Base-by-base conservation (phyloP, 2,888 invertebrate species). In the Andrena haemorrhoa region DNA sequence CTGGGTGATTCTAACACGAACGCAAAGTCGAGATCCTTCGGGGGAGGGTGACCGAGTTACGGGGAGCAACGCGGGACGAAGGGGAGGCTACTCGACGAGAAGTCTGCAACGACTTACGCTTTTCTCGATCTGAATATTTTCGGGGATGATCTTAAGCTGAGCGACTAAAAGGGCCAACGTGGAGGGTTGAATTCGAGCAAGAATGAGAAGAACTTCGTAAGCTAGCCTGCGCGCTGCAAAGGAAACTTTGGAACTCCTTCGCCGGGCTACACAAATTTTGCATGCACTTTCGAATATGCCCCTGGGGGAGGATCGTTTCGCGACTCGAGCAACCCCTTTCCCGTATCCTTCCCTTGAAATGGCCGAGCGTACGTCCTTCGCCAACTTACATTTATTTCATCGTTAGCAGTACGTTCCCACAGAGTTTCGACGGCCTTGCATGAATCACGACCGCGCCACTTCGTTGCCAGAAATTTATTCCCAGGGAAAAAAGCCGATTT, bases 381-480 rank as follows among this genome's bases (percentile, higher is more conserved):
- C n/a, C 33, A n/a, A 60, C n/a, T 60, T 31, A 31, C 60, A 8
- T 60, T 41, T 56, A 56, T 56, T 60, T 60, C 7, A 60, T 31
- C 60, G 60, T 60, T 60, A 60, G n/a, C 60, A 3, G 31, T n/a
- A 61, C 3, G n/a, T 35, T 61, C 20, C 29, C 33, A 4, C 8
- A 61, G n/a, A 35, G 61, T 33, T 20, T 12, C 33, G 10, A 61
- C 20, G 33, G 6, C 60, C n/a, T 60, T 60, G 31, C 60, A 60
- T 3, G 60, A 60, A 60, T 60, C 60, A 31, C 31, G 56, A 26
- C 56, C 23, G 31, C 33, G 33, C 10, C 33, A 20, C 20, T 33
- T 20, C 3, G 20, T 58, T 58, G 20, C 29, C 41, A 70, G 58
- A 47, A 58, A 70, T 29, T 70, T 60, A 58, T 70, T 60, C 58